Percentiles rank a stretch among this genome's conserved stretches.
Conservation (phyloP, 1,140 invertebrate species). For the Galleria mellonella region DNA sequence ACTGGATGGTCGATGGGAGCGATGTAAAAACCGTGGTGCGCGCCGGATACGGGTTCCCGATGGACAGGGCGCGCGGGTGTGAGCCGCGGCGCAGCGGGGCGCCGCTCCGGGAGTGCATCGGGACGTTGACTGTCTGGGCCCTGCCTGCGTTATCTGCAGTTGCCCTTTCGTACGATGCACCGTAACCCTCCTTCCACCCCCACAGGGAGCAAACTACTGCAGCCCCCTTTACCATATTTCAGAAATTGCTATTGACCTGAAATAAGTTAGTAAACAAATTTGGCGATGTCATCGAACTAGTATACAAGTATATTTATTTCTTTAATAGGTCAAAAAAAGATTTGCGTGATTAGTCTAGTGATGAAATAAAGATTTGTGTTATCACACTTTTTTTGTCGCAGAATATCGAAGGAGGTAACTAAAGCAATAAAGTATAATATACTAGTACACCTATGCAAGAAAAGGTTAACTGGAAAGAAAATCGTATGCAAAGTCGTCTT, state of each 20-base stretch:
- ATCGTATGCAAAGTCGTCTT: no score
- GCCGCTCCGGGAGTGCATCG: slow-evolving; percentile 52
- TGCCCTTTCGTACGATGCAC: slow-evolving; percentile 71
- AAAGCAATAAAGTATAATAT: no score
- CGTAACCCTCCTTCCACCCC: slow-evolving; percentile 62
- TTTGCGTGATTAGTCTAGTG: no score
- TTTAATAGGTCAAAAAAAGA: no score
- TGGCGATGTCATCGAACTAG: slow-evolving; percentile 4
- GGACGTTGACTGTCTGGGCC: slow-evolving; percentile 69
- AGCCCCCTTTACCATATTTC: slow-evolving; percentile 42
- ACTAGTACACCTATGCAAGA: no score
- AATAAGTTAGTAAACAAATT: slow-evolving; percentile 34
- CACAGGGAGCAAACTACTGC: slow-evolving; percentile 51
- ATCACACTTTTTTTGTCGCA: no score
- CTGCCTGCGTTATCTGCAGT: slow-evolving; percentile 69
- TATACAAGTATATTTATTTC: no score
- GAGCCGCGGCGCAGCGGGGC: slow-evolving; percentile 19
- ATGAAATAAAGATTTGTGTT: no score
- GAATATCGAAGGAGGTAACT: no score
- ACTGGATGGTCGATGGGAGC: slow-evolving; percentile 26
- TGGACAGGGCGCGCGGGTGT: slow-evolving; percentile 24
- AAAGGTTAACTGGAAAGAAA: no score
- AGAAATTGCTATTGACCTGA: slow-evolving; percentile 63
- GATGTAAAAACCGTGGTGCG: slow-evolving; percentile 56
- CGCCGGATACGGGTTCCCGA: slow-evolving; percentile 60